Percentiles rank a stretch among this genome's conserved stretches.
Conservation (phyloP, 2,113 vertebrate species). For the Megaceryle torquata region DNA sequence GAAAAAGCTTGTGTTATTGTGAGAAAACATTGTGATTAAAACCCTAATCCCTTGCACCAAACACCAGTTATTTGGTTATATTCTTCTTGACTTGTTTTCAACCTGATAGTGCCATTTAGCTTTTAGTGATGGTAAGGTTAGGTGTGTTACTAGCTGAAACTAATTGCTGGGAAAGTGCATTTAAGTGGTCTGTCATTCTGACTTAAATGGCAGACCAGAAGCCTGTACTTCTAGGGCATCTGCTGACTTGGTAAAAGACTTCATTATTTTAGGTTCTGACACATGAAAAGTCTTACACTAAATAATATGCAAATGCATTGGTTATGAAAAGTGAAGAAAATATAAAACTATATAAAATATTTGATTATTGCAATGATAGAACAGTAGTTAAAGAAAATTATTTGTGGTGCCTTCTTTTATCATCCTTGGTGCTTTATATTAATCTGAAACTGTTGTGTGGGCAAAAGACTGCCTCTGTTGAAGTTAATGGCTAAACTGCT, state of each 20-base stretch:
- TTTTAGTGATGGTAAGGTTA: not conserved
- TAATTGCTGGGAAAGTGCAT: not conserved
- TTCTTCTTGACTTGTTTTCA: not conserved
- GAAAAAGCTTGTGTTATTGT: not conserved
- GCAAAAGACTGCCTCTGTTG: not conserved
- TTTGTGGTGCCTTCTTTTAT: not conserved
- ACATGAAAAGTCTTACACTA: not conserved
- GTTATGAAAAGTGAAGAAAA: not conserved
- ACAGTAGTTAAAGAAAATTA: not conserved
- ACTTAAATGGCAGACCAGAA: not conserved
- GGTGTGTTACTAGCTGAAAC: not conserved
- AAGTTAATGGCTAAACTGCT: not conserved
- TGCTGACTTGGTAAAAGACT: not conserved
- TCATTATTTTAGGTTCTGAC: not conserved
- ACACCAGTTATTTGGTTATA: not conserved
- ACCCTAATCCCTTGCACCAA: not conserved
- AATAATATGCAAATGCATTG: not conserved
- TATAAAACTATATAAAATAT: not conserved
- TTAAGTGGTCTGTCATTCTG: not conserved
- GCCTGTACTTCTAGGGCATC: not conserved
- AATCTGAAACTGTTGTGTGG: not conserved
- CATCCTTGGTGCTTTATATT: not conserved
- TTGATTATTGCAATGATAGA: not conserved
- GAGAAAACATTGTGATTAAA: not conserved
- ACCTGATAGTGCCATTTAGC: not conserved